Evolutionary conservation across 1,140 invertebrate genomes (phyloP).

Genomic region (Drosophila rhopaloa): DNA sequence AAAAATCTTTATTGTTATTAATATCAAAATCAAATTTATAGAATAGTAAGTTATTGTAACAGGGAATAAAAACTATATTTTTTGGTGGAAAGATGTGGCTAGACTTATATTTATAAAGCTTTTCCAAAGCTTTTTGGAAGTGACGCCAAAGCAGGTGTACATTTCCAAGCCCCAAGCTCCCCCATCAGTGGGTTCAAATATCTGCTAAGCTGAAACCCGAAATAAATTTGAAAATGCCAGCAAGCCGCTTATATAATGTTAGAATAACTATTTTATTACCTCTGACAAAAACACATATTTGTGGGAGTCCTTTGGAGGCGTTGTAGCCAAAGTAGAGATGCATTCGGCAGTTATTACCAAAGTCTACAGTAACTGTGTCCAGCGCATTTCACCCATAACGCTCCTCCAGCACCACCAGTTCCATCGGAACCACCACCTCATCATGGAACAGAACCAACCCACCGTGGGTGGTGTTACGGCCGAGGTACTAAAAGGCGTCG

Average conservation of each 20-base stretch:
- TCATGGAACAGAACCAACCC: constrained; percentile 58
- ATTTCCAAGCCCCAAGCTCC: neutral
- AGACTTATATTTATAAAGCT: neutral
- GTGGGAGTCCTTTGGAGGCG: neutral
- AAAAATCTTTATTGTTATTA: too few species aligned
- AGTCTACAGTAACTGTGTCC: neutral
- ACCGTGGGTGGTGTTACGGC: constrained; percentile 25
- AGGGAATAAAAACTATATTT: neutral
- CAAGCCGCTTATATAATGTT: constrained; percentile 20
- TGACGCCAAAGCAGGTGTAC: neutral
- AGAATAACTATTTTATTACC: neutral
- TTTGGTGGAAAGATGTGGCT: neutral
- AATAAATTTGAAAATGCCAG: constrained; percentile 11
- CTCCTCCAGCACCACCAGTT: neutral
- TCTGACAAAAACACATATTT: neutral
- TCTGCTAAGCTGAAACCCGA: neutral
- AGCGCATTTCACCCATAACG: neutral
- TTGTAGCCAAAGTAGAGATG: neutral
- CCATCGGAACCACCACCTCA: neutral
- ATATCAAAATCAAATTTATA: too few species aligned
- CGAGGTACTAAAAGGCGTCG: constrained; percentile 47
- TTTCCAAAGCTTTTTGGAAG: constrained; percentile 3
- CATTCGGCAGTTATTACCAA: neutral
- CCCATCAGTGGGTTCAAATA: neutral
- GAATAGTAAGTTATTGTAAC: too few species aligned